Conservation (phyloP, 2,113 vertebrate genomes). For the Indicator indicator region DNA sequence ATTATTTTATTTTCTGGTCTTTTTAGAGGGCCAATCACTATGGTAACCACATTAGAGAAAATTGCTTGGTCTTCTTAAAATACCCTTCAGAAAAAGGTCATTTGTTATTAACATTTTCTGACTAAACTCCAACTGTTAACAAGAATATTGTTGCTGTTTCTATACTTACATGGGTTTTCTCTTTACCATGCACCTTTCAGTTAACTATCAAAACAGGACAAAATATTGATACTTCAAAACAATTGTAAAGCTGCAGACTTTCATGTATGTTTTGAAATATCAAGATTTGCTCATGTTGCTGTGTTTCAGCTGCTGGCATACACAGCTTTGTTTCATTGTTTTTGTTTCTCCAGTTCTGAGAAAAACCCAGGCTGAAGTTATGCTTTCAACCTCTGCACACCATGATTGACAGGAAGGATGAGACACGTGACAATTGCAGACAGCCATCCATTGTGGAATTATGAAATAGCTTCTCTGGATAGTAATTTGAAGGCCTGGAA, state of each 20-base stretch:
- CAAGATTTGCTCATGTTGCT: background rate
- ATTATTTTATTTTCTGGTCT: background rate
- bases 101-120: slow-evolving; percentile 50
- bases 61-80: slow-evolving; percentile 75
- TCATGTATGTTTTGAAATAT: background rate
- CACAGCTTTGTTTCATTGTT: background rate
- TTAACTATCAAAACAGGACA: slow-evolving; percentile 44
- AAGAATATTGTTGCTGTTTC: background rate
- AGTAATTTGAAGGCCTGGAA: slow-evolving; percentile 25
- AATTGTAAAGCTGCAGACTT: background rate
- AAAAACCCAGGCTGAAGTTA: slow-evolving; percentile 2
- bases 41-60: slow-evolving; percentile 76
- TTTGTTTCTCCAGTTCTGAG: background rate
- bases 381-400: background rate
- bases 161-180: background rate
- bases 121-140: background rate
- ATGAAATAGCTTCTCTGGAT: slow-evolving; percentile 32
- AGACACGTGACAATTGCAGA: background rate
- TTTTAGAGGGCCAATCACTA: slow-evolving; percentile 73
- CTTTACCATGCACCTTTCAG: background rate
- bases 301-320: background rate
- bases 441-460: background rate
- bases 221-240: slow-evolving; percentile 19
- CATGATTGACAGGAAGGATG: background rate
- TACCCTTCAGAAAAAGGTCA: slow-evolving; percentile 75